Evolutionary conservation across 2,888 invertebrate genomes (phyloP), one percentile per base, ranked within the genome.

Genomic region (Iphiclides podalirius): DNA sequence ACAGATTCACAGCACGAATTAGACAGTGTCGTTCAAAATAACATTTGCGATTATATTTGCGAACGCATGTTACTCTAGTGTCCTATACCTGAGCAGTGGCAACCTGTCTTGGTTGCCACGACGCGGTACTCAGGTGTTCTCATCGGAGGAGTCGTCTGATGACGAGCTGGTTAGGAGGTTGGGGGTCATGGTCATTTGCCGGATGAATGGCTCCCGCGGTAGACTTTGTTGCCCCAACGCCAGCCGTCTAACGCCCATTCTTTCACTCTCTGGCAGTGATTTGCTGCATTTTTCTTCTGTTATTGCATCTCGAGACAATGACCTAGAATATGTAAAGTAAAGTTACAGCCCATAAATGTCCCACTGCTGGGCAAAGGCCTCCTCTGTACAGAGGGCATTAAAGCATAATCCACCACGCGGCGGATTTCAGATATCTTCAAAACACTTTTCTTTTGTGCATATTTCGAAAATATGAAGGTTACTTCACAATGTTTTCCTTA

Each of bases 281-380:
- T 91, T 91, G 72, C 90, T 84, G 65, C 89, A 90, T 70, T 92
- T 91, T 70, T 94, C 94, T 82, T 94, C 94, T 47, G 93, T 93
- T 64, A 94, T 94, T 54, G 91, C 92, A 73, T 93, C 92, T 59
- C 93, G 89, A 33, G 91, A 90, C 59, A 92, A 65, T n/a, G 90
- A 91, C 49, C 92, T 92, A 69, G 4, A 42, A 52, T 17, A 28
- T 13, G 35, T 35, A n/a, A n/a, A 7, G 4, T 20, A 20, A 4
- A 20, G 20, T 20, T 20, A 20, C 20, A 20, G n/a, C n/a, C n/a
- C n/a, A n/a, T n/a, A n/a, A n/a, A n/a, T n/a, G n/a, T n/a, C n/a
- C n/a, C n/a, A n/a, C n/a, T n/a, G n/a, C n/a, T n/a, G n/a, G n/a
- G n/a, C n/a, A n/a, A n/a, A n/a, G n/a, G n/a, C n/a, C n/a, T n/a